Base-by-base conservation (phyloP, 2,113 vertebrate genomes). In the Amblyopsis rosae region DNA sequence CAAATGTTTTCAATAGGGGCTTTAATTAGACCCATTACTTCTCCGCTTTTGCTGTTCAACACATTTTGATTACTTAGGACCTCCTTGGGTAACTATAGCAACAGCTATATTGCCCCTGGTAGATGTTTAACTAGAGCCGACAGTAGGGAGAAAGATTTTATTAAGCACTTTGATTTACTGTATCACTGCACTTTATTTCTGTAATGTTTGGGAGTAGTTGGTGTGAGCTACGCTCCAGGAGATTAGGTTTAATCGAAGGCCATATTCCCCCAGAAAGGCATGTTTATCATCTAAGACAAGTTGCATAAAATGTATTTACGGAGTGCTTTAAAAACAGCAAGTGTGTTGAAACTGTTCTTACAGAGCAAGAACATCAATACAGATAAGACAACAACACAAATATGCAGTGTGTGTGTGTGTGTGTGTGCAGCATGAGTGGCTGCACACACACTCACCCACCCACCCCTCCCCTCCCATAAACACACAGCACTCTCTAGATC, bases 101-200 rank as follows among this genome's bases (percentile, higher is more conserved):
- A 88, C 87, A 67, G 73, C 79, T 86, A 73, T 73, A 82, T 85
- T 87, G 77, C 76, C 79, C 83, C 86, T 65, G 71, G 79, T 88
- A 85, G 85, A 87, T 87, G 85, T 88, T 88, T 90, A 87, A 88
- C 85, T 81, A 81, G 81, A 88, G 81, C 86, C 86, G 85, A 84
- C 89, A 84, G 80, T 72, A 72, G 79, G 85, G 79, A 87, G 75
- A 80, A 73, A 82, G 35, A 1, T 82, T 85, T 90, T 84, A 88
- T 89, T 89, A 83, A 80, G 87, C 68, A 79, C 79, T 82, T 82
- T 85, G 82, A 87, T 82, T 87, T 81, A 82, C 79, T 54, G 67
- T 74, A 83, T 82, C 72, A 69, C 67, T 79, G 80, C 77, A 72
- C 49, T 82, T 84, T 88, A 81, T 58, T 11, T 75, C 79, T 61